Conservation (phyloP, 2,888 invertebrate genomes). For the Mesodorylaimus sp. region DNA sequence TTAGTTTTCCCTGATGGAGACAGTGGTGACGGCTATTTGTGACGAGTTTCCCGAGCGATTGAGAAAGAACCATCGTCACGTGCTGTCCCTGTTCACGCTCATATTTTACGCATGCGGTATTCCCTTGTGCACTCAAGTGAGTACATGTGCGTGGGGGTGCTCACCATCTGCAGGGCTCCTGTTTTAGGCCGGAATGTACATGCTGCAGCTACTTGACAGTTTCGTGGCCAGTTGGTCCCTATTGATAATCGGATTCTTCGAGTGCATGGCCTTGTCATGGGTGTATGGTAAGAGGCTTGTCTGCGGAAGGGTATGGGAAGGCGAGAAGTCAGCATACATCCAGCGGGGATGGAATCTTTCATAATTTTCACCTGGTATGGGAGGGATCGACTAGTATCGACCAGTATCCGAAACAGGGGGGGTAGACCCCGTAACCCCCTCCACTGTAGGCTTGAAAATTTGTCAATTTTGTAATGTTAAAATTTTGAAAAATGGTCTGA, state of each 20-base stretch:
- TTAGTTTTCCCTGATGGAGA: constrained; percentile 39
- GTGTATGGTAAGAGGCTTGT: constrained; percentile 37
- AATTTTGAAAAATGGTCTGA: too few species aligned
- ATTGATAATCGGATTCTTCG: constrained; percentile 42
- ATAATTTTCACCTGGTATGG: too few species aligned
- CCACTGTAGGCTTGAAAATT: too few species aligned
- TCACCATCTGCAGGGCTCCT: not conserved
- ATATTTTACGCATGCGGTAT: constrained; percentile 23
- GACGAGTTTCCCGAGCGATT: constrained; percentile 36
- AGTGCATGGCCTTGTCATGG: constrained; percentile 38
- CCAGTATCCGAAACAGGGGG: too few species aligned
- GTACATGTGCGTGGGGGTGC: not conserved
- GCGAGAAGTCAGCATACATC: too few species aligned
- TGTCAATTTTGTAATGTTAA: too few species aligned
- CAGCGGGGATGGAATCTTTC: too few species aligned
- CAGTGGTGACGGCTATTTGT: constrained; percentile 39
- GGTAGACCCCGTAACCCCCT: too few species aligned
- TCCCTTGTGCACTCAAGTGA: constrained; percentile 24
- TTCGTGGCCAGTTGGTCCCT: constrained; percentile 39
- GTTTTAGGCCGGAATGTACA: constrained; percentile 34
- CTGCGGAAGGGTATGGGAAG: too few species aligned
- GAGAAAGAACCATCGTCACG: constrained; percentile 20
- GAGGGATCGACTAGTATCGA: too few species aligned
- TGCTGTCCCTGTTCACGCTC: constrained; percentile 20
- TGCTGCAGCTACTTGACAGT: constrained; percentile 38